Conservation (phyloP, 2,113 vertebrate species). For the Perccottus glenii region DNA sequence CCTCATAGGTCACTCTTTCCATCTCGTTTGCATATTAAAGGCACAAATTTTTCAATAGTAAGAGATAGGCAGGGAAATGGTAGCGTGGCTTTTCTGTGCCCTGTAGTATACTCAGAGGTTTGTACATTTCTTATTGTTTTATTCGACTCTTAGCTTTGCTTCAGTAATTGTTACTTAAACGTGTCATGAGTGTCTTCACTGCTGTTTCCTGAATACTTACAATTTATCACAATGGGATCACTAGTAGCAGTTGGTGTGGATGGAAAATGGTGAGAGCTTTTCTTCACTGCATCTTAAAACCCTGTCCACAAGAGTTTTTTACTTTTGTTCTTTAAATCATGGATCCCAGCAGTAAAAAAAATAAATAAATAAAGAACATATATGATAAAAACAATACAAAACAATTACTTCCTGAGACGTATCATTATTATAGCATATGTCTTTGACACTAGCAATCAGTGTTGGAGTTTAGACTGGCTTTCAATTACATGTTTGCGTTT, state of each 20-base stretch:
- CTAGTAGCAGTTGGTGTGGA: conserved; percentile 7
- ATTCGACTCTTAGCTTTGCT: background rate
- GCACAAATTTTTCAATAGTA: conserved; percentile 18
- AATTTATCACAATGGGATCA: conserved; percentile 16
- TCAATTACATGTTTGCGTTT: conserved; percentile 63
- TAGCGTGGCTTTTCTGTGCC: background rate
- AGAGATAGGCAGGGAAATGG: conserved; percentile 6
- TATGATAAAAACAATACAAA: background rate
- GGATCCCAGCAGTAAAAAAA: background rate
- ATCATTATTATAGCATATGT: conserved; percentile 18
- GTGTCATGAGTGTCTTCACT: background rate
- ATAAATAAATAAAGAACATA: too few species aligned
- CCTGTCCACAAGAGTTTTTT: background rate
- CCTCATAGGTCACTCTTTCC: conserved; percentile 28
- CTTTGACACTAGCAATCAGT: conserved; percentile 39
- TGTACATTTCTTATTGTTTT: too few species aligned
- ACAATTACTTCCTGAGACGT: too few species aligned
- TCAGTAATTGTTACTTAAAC: background rate
- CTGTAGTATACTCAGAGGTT: background rate
- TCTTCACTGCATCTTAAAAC: conserved; percentile 8
- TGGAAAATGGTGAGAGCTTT: background rate
- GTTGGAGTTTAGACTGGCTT: conserved; percentile 56
- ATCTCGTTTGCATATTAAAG: conserved; percentile 51
- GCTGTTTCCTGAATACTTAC: conserved; percentile 29
- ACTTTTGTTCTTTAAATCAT: background rate